Evolutionary conservation across 2,113 vertebrate genomes (phyloP), one percentile per base, ranked within the genome.

Genomic region (Sebastes schlegelii): DNA sequence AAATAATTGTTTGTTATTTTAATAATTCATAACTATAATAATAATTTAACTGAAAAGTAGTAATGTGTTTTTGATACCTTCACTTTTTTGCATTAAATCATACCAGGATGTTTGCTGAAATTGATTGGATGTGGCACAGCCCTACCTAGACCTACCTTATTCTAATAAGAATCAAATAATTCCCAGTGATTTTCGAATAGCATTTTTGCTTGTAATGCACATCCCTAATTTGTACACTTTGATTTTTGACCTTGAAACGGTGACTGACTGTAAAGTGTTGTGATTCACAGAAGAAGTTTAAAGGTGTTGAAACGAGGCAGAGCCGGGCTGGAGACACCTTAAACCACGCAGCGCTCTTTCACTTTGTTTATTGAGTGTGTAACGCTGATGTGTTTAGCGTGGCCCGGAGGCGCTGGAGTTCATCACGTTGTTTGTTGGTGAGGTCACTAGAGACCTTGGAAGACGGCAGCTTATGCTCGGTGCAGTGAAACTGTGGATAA

Each of bases 401-500:
- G 74, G 63, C 34, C 34, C 34, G 3, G 34, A 34, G 34, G 34
- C 34, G 34, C 34, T 34, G 34, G 34, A 34, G 34, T 74, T 83
- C 13, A 55, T 46, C 55, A 60, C 4, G 21, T 12, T 67, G 75
- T 51, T 63, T 74, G 46, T 12, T 23, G 74, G 45, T 46, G 57
- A 82, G 58, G 62, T 87, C 76, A 74, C 67, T 34, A 34, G 34
- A 34, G 34, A 34, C 34, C 34, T 34, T 34, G 4, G 34, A 3
- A 34, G 34, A 34, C 3, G 3, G 34, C 34, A 34, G 34, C 63
- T 61, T 67, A 61, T 58, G 49, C 84, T 75, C 40, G 7, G 55
- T 43, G 42, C 68, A 17, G 45, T 23, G 62, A 84, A 78, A 78
- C 70, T 52, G 54, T 42, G 66, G 61, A 75, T 75, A 40, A 80